phyloP scores from a whole-genome alignment of 2,888 invertebrate genomes.

The Oegoconia quadripuncta region DNA sequence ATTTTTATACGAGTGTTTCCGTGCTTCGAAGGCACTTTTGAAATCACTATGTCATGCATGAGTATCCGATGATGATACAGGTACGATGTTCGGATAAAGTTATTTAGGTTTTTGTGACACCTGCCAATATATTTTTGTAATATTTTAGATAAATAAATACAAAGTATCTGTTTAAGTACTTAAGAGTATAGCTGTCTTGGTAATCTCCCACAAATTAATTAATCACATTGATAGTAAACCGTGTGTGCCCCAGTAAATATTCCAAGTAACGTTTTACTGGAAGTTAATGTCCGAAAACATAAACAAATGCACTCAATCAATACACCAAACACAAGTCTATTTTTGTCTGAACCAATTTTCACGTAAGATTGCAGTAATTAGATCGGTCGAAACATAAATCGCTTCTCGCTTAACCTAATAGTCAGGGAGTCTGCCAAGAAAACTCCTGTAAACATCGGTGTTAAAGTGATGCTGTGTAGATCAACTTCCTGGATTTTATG shows the following conservation, averaged over 20 bases:
- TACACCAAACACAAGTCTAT: constrained; percentile 35
- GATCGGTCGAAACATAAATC: constrained; percentile 54
- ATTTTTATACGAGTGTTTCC: too few relatives aligned
- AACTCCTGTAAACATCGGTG: constrained; percentile 50
- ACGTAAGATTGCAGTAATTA: constrained; percentile 50
- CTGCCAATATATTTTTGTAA: too few relatives aligned
- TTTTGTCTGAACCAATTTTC: constrained; percentile 46
- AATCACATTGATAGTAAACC: too few relatives aligned
- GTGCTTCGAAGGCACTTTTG: too few relatives aligned
- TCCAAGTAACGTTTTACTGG: background rate
- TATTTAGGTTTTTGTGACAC: too few relatives aligned
- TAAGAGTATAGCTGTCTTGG: too few relatives aligned
- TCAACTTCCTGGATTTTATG: constrained; percentile 49
- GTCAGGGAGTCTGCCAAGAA: constrained; percentile 48
- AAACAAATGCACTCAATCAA: constrained; percentile 47
- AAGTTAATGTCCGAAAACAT: constrained; percentile 40
- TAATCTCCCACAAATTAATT: too few relatives aligned
- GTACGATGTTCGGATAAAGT: too few relatives aligned
- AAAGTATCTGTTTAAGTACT: too few relatives aligned
- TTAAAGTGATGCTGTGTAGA: constrained; percentile 31
- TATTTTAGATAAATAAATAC: too few relatives aligned
- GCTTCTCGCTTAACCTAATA: constrained; percentile 55
- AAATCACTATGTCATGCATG: too few relatives aligned
- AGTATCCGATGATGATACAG: too few relatives aligned
- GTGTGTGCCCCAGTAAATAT: background rate